Evolutionary conservation across 2,797 vertebrate genomes (phyloP).

Genomic region (Simalia tracyae): DNA sequence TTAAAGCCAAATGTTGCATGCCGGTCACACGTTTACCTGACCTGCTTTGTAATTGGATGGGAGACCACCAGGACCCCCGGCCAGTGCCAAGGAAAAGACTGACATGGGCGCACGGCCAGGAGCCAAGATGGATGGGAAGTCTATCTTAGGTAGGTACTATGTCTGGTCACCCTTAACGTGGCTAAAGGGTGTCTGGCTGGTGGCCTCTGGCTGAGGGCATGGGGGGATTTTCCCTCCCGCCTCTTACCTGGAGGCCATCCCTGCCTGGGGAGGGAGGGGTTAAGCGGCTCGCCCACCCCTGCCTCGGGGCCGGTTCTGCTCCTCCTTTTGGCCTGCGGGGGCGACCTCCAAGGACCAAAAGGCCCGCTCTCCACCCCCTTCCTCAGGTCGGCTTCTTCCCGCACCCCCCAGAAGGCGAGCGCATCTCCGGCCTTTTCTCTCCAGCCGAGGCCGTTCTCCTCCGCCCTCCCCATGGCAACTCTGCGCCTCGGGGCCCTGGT

Average conservation of each 20-base stretch:
- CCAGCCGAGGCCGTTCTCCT: not conserved
- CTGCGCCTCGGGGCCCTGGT: constrained; percentile 5
- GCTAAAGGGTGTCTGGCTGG: not conserved
- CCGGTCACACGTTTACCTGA: too few species aligned
- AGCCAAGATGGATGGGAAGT: not conserved
- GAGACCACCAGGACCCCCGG: not conserved
- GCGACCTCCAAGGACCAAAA: constrained; percentile 42
- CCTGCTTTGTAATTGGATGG: not conserved
- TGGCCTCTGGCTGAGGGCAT: not conserved
- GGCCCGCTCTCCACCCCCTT: not conserved
- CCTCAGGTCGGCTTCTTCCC: accelerated
- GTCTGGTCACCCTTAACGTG: not conserved
- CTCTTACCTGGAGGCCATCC: not conserved
- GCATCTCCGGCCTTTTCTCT: not conserved
- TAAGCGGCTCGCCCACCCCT: constrained; percentile 8
- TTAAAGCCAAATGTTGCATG: too few species aligned
- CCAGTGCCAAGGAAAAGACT: not conserved
- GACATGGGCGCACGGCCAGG: not conserved
- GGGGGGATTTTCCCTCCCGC: not conserved
- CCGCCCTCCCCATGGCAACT: not conserved
- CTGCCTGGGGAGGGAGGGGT: constrained; percentile 8
- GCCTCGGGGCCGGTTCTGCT: not conserved
- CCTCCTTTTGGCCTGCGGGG: constrained; percentile 24
- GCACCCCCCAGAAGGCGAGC: not conserved
- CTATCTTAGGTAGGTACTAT: not conserved